Base-by-base conservation (phyloP, 2,888 invertebrate species). In the Koerneria pararmatus region DNA sequence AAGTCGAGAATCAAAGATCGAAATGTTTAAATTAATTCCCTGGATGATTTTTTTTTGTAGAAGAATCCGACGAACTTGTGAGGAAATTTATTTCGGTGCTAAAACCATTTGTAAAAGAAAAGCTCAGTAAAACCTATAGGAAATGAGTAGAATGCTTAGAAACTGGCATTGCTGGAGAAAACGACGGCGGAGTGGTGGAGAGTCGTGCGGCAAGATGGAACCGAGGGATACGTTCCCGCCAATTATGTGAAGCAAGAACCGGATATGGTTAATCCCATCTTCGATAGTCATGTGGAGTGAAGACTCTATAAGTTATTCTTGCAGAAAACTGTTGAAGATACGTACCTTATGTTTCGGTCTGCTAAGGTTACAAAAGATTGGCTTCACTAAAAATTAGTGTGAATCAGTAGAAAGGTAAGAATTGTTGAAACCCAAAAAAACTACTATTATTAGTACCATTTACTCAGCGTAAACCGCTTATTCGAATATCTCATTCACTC, bases 161-260 rank as follows among this genome's bases (percentile, higher is more conserved):
- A 89, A 1, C 91, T 97, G 91, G 90, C 93, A 81, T 87, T 98
- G 0, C 88, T 97, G 71, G 92, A 91, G 83, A 93, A 93, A 86
- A 71, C 74, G 2, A 79, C 75, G 8, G 89, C 91, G 0, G 98
- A 98, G 84, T 97, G 97, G 97, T 98, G 98, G 98, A 92, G 92
- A 79, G 92, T 95, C 5, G 70, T 80, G 66, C 77, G 93, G 84
- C 89, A 90, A 0, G 92, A 92, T 82, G 91, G 95, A 0, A 89
- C 89, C 0, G 95, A 95, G 80, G 97, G 97, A 1, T 98, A 95
- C 85, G 95, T 97, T 3, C 98, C 98, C 8, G 74, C 74, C 57
- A 77, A 75, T 66, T 97, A 97, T 85, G 92, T 97, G 19, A 88
- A 90, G 37, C 93, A 94, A 85, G 89, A 93, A 57, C 93, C 94